Base-by-base conservation (phyloP, 2,888 invertebrate genomes). In the Pseudococcus longispinus region DNA sequence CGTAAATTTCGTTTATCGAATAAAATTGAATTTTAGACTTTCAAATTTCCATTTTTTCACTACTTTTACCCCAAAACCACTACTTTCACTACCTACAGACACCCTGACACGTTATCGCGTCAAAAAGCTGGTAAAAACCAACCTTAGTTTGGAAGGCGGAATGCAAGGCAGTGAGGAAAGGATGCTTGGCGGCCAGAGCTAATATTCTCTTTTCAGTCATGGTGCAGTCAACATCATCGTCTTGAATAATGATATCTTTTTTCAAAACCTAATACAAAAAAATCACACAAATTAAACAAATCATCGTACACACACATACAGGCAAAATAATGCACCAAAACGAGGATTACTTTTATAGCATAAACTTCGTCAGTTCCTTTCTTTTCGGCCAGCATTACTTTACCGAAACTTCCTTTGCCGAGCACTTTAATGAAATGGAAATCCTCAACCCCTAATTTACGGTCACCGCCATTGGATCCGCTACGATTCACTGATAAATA, bases 221-320 rank as follows among this genome's bases (percentile, higher is more conserved):
- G 87, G 98, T 99, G 92, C 98, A 99, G 91, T 99, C 99, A 87
- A 99, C 98, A 92, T 99, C 99, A 91, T 99, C 99, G 91, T 99
- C 98, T 92, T 98, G 98, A 90, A 98, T 95, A 89, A 99, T 99
- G 65, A 97, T 97, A 92, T 98, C 98, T 92, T 99, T 99, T 93
- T 98, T 98, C 90, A 87, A 46, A n/a, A 87, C 87, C 87, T 87
- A 60, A 13, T 23, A 18, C 18, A 29, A 15, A 70, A 65, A 29
- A 29, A 23, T 23, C 23, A 5, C 13, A 26, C 13, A 29, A 29
- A 15, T 46, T 46, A 46, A 8, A 8, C 8, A 15, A 46, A 46
- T 2, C 15, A 46, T 46, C 15, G 9, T 13, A 1, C 13, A 46
- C 13, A 15, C 13, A 46, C 37, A 37, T 6, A 37, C 8, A 37